Evolutionary conservation across 1,140 invertebrate species (phyloP), one percentile per base, ranked within the genome.

Genomic region (Orchesella cincta): DNA sequence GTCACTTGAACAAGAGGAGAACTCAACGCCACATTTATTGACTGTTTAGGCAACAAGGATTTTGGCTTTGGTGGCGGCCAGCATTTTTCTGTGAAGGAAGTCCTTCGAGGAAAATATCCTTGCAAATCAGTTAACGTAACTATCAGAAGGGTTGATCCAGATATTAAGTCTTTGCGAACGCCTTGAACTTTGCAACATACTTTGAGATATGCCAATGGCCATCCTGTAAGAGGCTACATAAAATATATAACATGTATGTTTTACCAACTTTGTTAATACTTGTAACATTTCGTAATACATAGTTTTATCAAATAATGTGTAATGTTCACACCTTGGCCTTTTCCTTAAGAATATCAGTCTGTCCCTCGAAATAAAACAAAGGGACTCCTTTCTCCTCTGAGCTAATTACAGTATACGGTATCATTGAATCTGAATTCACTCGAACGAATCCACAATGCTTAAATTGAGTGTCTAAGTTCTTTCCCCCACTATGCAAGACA

Each of bases 121-220:
- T 94, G 94, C 82, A 97, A 94, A 85, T 96, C 94, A 46, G 91
- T 91, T 76, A 96, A 87, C 87, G 93, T 94, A 34, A 95, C 95
- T 77, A 95, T 93, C 62, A 91, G 91, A 84, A 94, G 94, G 2
- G 92, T 93, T 83, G 95, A 93, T 88, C 92, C 93, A 1, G 93
- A 92, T 86, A 96, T 96, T 26, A 95, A 86, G 88, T 96, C 94
- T 84, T 94, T 95, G 76, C 93, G 88, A 73, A 96, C 95, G 72
- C 93, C 94, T 87, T 96, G 94, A 74, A 95, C 94, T 86, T 96
- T 96, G 86, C 94, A 96, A 86, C 94, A 96, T 84, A 97, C 95
- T 85, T 96, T 96, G 62, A 97, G 87, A 85, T 96, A 96, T 0
- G 94, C 93, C 62, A 96, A 85, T 86, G 96, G 94, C 95, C 94